A percentile compares a stretch with the other conserved stretches of the same genome.
These are phyloP conservation scores for Lethenteron reissneri DNA, from an alignment of 2,113 vertebrate species.

Conservation along the genomic window DNA sequence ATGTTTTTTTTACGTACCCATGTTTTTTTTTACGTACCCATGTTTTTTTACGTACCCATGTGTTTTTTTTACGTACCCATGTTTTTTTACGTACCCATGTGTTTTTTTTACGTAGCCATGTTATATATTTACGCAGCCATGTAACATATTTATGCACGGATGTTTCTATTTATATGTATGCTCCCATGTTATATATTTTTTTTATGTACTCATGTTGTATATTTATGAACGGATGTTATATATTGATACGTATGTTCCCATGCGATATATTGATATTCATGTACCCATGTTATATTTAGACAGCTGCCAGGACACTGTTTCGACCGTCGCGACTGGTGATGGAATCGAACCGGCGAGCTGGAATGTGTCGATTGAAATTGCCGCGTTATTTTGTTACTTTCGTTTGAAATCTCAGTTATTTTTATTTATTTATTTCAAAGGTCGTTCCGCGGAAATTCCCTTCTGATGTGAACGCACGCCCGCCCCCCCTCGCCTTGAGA, in stretches of 20 bases:
- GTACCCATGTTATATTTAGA: background rate
- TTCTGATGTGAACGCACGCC: too few species aligned
- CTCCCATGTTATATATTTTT: background rate
- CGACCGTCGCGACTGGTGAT: background rate
- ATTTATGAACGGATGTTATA: background rate
- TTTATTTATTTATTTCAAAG: too few species aligned
- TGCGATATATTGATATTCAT: background rate
- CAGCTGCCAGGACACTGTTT: background rate
- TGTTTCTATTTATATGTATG: background rate
- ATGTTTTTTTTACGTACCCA: background rate
- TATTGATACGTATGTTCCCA: background rate
- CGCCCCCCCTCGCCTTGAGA: too few species aligned
- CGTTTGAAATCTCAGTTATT: too few species aligned
- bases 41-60: background rate
- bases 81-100: background rate
- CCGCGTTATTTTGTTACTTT: too few species aligned
- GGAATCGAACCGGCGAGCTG: too few species aligned
- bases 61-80: background rate
- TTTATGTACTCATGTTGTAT: background rate
- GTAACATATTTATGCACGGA: background rate
- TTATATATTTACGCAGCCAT: background rate
- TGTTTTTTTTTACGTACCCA: background rate
- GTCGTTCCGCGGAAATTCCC: too few species aligned
- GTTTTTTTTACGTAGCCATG: background rate
- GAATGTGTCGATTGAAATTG: too few species aligned